Conservation (phyloP, 2,888 invertebrate species). For the Microctonus aethiopoides region DNA sequence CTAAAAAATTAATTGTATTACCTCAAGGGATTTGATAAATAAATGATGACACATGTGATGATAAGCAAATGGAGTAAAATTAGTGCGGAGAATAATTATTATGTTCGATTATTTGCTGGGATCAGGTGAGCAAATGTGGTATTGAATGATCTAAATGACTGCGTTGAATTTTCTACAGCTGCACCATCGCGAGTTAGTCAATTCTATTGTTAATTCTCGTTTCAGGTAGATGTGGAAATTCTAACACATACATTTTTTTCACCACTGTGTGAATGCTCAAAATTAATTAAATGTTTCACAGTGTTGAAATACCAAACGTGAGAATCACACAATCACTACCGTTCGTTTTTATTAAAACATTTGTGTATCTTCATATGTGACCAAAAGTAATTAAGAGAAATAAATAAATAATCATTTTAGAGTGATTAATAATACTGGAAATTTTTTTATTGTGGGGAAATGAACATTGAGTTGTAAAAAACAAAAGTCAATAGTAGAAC, state of each 20-base stretch:
- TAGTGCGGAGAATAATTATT: not conserved
- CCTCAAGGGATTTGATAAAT: constrained; percentile 33
- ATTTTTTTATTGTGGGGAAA: not conserved
- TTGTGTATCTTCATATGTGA: not conserved
- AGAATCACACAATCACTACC: too few species aligned
- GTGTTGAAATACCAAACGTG: constrained; percentile 37
- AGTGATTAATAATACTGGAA: not conserved
- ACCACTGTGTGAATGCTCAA: constrained; percentile 46
- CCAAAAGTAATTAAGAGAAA: not conserved
- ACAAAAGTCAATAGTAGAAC: too few species aligned
- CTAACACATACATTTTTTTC: constrained; percentile 45
- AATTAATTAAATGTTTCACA: constrained; percentile 60
- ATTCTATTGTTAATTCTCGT: constrained; percentile 57
- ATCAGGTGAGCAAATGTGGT: constrained; percentile 35
- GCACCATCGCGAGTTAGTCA: constrained; percentile 47
- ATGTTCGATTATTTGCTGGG: not conserved
- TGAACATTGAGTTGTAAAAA: too few species aligned
- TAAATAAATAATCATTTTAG: not conserved
- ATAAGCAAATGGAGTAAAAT: not conserved
- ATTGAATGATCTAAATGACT: constrained; percentile 50
- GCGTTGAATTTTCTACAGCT: constrained; percentile 41
- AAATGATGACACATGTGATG: constrained; percentile 32
- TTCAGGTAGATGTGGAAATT: constrained; percentile 43
- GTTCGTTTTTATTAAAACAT: constrained; percentile 32
- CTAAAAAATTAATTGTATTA: not conserved